Evolutionary conservation across 2,113 vertebrate genomes (phyloP), one percentile per base, ranked within the genome.

Genomic region (Xyliphius kryptos): DNA sequence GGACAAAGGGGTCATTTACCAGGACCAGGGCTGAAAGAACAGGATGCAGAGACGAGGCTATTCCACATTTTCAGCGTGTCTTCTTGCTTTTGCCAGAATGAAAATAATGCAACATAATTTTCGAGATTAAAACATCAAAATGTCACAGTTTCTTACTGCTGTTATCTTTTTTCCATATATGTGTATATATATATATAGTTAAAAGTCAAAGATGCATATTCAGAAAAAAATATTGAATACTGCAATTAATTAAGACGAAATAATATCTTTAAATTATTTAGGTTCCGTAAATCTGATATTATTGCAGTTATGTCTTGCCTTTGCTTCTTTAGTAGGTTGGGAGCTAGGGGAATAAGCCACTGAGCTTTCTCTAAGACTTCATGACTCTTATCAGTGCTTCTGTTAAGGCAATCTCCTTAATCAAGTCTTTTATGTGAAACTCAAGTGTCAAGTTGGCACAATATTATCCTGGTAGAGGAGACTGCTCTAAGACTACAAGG

Each of bases 1-100:
- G 65, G 66, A 68, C 56, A 73, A 47, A 73, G 68, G 73, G 68
- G 68, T 71, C 68, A 71, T 74, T 63, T 59, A 61, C 19, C 56
- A 64, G 55, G 68, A 71, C 62, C 53, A 19, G 21, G 46, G 16
- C 56, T 37, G 21, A 50, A 44, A 52, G 32, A 61, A 55, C 66
- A 61, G 56, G 70, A 65, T 61, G 50, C 5, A 14, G 47, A 16
- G 41, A 48, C 15, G 21, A 40, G 56, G 44, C 20, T 49, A 47
- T 40, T 48, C 61, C n/a, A 40, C 32, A 16, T 9, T 21, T 9
- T 48, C 60, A 19, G 1, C 12, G 1, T 14, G 38, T 10, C 40
- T 20, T 1, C 5, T 17, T 37, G 21, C 10, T 26, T 60, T 10
- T 44, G 53, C 7, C 40, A 51, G 32, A 17, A 14, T 50, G 43